A percentile compares a stretch with the other conserved stretches of the same genome.
Conservation (phyloP, 2,797 vertebrate genomes). For the Lates japonicus region DNA sequence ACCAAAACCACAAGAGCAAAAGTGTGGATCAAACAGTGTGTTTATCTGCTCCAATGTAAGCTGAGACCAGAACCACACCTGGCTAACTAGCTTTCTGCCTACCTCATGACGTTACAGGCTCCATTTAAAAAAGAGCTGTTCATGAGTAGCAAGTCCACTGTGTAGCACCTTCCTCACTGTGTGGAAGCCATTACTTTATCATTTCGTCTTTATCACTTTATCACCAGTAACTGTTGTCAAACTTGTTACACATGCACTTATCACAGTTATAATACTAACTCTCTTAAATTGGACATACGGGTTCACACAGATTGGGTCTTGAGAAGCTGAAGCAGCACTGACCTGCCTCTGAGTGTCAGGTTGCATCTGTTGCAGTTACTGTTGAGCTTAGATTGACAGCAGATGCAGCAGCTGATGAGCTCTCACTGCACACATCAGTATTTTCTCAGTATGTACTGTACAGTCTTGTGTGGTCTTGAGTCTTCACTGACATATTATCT, state of each 20-base stretch:
- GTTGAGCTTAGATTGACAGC: background rate
- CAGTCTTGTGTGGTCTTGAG: background rate
- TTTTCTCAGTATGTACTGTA: constrained; percentile 10
- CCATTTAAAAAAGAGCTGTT: no score
- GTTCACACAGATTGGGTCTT: no score
- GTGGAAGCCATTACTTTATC: no score
- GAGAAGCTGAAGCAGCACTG: constrained; percentile 5
- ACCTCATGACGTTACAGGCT: no score
- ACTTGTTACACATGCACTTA: no score
- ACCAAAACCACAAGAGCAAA: background rate
- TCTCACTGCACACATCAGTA: constrained; percentile 26
- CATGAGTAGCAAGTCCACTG: no score
- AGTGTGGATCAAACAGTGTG: no score
- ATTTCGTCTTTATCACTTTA: no score
- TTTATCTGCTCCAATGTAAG: background rate
- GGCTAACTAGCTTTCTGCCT: no score
- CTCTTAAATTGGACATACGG: no score
- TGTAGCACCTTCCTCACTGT: no score
- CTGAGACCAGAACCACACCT: background rate
- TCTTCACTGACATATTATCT: constrained; percentile 26
- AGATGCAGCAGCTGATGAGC: constrained; percentile 23
- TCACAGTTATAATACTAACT: background rate
- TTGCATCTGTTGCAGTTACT: background rate
- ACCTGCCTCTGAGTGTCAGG: background rate
- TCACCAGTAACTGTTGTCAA: no score